Conservation (phyloP, 2,888 invertebrate species). For the Phengaris alcon region DNA sequence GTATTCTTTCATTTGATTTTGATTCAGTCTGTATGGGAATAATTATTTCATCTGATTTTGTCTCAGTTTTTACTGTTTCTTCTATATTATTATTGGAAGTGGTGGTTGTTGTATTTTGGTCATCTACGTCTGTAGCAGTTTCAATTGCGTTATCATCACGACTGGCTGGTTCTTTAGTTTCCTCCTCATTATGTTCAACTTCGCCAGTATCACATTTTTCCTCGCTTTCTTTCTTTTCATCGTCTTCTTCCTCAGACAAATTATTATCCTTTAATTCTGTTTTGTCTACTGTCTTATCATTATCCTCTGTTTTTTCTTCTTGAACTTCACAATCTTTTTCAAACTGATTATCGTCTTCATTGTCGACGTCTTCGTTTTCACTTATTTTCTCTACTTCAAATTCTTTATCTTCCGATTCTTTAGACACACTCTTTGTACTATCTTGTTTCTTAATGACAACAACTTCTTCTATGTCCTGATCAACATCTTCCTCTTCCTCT, state of each 20-base stretch:
- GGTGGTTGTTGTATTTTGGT: slow-evolving; percentile 40
- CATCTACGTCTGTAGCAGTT: slow-evolving; percentile 36
- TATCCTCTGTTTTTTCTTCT: slow-evolving; percentile 35
- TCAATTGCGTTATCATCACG: slow-evolving; percentile 39
- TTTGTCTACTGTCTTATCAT: slow-evolving; percentile 36
- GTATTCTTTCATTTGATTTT: slow-evolving; percentile 39
- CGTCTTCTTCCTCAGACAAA: slow-evolving; percentile 32
- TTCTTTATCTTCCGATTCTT: slow-evolving; percentile 37
- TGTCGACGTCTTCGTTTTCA: slow-evolving; percentile 42
- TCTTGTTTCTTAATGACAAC: slow-evolving; percentile 36
- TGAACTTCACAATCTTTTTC: slow-evolving; percentile 38
- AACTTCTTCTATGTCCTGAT: slow-evolving; percentile 36
- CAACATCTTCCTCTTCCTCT: slow-evolving; percentile 47
- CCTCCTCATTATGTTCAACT: slow-evolving; percentile 39
- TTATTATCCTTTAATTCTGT: slow-evolving; percentile 38
- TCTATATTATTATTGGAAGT: slow-evolving; percentile 21
- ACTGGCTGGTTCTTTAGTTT: slow-evolving; percentile 42
- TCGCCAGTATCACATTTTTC: slow-evolving; percentile 43
- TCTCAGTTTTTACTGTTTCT: slow-evolving; percentile 37
- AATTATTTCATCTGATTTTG: slow-evolving; percentile 37
- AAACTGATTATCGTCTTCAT: slow-evolving; percentile 33
- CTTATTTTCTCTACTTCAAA: slow-evolving; percentile 39
- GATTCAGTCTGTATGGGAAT: slow-evolving; percentile 37
- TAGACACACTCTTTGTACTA: slow-evolving; percentile 31
- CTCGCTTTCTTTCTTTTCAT: slow-evolving; percentile 42